Percentiles rank a stretch among this genome's conserved stretches.
phyloP scores from a whole-genome alignment of 2,888 invertebrate genomes.

The Oxystoma pomonae region DNA sequence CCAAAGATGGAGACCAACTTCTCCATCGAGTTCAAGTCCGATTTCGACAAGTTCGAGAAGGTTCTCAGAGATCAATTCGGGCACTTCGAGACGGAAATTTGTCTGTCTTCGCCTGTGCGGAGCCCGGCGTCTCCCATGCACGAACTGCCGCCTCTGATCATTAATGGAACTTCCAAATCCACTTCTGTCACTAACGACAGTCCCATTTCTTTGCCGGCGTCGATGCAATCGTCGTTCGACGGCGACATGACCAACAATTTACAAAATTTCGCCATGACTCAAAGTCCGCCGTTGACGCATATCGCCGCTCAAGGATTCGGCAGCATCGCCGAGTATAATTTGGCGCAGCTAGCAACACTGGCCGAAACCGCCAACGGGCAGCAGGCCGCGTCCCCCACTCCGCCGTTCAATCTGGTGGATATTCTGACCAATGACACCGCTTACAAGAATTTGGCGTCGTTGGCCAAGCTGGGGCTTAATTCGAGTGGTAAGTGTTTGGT shows the following conservation, averaged over 20 bases:
- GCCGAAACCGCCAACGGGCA: slow-evolving; percentile 59
- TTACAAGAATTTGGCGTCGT: slow-evolving; percentile 83
- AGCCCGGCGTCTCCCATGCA: slow-evolving; percentile 50
- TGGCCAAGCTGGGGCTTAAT: slow-evolving; percentile 77
- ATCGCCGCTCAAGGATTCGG: slow-evolving; percentile 25
- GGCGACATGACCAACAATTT: slow-evolving; percentile 55
- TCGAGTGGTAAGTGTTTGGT: slow-evolving; percentile 54
- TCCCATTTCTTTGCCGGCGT: slow-evolving; percentile 62
- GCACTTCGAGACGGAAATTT: neutral
- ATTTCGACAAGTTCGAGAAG: slow-evolving; percentile 70
- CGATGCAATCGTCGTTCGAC: slow-evolving; percentile 75
- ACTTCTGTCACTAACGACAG: slow-evolving; percentile 58
- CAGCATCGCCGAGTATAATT: slow-evolving; percentile 82
- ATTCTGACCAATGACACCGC: slow-evolving; percentile 75
- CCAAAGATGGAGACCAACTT: slow-evolving; percentile 79
- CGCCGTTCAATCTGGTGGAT: slow-evolving; percentile 71
- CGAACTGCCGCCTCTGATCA: slow-evolving; percentile 39
- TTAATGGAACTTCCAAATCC: slow-evolving; percentile 24
- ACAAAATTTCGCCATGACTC: slow-evolving; percentile 39
- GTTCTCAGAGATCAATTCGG: neutral
- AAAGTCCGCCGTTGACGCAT: slow-evolving; percentile 37
- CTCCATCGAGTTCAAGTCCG: slow-evolving; percentile 77
- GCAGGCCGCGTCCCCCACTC: slow-evolving; percentile 49
- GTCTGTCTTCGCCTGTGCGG: slow-evolving; percentile 41
- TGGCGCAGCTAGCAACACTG: slow-evolving; percentile 78